Percentiles rank a stretch among this genome's conserved stretches.
Evolutionary conservation across 2,113 vertebrate species (phyloP).

Genomic region (Gymnarchus niloticus): DNA sequence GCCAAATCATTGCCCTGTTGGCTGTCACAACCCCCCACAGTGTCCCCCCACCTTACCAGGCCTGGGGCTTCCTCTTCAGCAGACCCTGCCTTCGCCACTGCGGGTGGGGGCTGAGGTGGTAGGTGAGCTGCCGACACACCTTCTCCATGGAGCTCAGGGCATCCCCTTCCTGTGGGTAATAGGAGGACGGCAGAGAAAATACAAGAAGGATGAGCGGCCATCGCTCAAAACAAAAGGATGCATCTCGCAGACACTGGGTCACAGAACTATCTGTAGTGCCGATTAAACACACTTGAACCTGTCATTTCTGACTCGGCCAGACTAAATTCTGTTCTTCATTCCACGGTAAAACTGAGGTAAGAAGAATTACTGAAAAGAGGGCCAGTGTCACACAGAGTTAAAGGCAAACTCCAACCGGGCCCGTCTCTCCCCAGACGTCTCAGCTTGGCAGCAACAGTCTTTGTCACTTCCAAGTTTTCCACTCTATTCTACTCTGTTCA

Average conservation of each 20-base stretch:
- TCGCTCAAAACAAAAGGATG: neutral
- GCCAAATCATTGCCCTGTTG: neutral
- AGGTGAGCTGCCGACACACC: constrained; percentile 73
- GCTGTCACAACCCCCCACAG: neutral
- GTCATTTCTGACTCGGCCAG: neutral
- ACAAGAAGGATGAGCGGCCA: neutral
- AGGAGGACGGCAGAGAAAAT: neutral
- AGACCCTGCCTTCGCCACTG: constrained; percentile 69
- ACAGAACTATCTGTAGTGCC: neutral
- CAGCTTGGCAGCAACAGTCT: neutral
- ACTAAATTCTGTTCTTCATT: neutral
- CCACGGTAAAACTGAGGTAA: neutral
- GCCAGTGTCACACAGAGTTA: neutral
- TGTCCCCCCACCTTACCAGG: constrained; percentile 58
- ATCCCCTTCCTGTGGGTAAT: constrained; percentile 64
- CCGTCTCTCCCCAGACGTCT: neutral
- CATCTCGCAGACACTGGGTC: neutral
- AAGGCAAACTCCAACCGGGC: neutral
- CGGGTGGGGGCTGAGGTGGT: constrained; percentile 76
- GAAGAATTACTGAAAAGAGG: neutral
- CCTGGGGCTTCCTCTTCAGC: constrained; percentile 69
- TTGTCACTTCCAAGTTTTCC: neutral
- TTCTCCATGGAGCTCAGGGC: constrained; percentile 69
- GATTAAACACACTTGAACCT: neutral
- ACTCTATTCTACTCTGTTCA: neutral